Conservation (phyloP, 2,113 vertebrate genomes). For the Sturnus vulgaris region DNA sequence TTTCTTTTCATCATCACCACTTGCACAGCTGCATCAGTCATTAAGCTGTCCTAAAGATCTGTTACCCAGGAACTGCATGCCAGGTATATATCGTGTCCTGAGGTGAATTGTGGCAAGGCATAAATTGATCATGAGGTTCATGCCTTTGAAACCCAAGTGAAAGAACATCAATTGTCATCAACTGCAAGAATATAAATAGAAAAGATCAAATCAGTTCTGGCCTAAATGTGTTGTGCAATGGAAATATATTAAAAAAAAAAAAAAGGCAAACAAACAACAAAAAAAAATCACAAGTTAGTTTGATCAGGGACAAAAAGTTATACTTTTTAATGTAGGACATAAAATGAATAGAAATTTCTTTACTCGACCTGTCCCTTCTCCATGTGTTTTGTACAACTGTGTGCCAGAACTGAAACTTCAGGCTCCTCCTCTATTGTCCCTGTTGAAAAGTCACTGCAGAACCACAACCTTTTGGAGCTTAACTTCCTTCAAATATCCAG, state of each 20-base stretch:
- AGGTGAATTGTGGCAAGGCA: constrained; percentile 50
- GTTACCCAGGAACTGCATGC: constrained; percentile 47
- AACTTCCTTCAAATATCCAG: not conserved
- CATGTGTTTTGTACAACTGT: not conserved
- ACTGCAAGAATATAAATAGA: constrained; percentile 18
- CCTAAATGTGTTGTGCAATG: not conserved
- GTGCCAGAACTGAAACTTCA: not conserved
- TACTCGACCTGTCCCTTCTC: not conserved
- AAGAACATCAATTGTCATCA: constrained; percentile 48
- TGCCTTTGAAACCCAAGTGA: constrained; percentile 30
- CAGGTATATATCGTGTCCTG: constrained; percentile 41
- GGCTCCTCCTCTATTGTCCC: not conserved
- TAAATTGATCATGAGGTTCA: constrained; percentile 46
- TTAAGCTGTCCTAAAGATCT: constrained; percentile 69
- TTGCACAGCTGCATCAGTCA: constrained; percentile 63
- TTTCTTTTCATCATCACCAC: constrained; percentile 61
- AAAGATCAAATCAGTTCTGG: not conserved
- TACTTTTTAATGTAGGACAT: not conserved
- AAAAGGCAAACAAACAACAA: not conserved
- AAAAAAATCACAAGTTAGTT: not conserved
- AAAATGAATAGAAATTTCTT: not conserved
- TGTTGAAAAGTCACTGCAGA: not conserved
- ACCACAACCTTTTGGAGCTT: not conserved
- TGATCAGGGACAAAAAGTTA: not conserved
- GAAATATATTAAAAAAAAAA: not conserved